A percentile compares a stretch with the other conserved stretches of the same genome.
Conservation (phyloP, 2,113 vertebrate genomes). For the Peromyscus polionotus region DNA sequence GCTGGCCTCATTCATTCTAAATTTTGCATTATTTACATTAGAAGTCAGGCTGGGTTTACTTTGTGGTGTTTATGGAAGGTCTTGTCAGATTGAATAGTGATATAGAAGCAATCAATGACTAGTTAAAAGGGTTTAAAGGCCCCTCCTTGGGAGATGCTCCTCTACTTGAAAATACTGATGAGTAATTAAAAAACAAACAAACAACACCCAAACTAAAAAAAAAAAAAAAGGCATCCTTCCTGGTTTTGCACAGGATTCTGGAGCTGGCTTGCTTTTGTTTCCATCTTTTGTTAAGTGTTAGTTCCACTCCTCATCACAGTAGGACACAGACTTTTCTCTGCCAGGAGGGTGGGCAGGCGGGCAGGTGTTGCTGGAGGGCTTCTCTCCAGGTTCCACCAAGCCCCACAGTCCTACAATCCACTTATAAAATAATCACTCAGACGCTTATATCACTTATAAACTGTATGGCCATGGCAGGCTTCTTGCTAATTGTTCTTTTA, state of each 20-base stretch:
- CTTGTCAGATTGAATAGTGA: background rate
- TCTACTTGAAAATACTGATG: background rate
- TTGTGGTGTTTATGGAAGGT: background rate
- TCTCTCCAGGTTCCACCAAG: too few relatives aligned
- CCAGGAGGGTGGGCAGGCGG: too few relatives aligned
- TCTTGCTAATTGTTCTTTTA: too few relatives aligned
- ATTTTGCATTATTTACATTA: slow-evolving; percentile 6
- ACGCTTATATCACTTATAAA: too few relatives aligned
- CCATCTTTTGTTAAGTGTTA: background rate
- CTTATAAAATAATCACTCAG: too few relatives aligned
- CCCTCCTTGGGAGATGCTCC: background rate
- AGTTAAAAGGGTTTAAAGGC: background rate
- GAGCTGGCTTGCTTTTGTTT: background rate
- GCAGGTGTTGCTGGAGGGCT: too few relatives aligned
- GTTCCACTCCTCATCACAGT: background rate
- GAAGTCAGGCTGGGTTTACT: background rate
- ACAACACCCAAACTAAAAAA: background rate
- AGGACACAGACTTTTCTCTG: background rate
- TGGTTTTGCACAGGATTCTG: background rate
- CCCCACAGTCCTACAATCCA: too few relatives aligned
- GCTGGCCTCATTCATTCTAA: background rate
- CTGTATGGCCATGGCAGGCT: too few relatives aligned
- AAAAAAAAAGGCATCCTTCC: background rate
- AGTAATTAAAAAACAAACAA: background rate
- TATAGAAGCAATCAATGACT: background rate